Evolutionary conservation across 2,888 invertebrate species (phyloP), one percentile per base, ranked within the genome.

Genomic region (Lymantria dispar): DNA sequence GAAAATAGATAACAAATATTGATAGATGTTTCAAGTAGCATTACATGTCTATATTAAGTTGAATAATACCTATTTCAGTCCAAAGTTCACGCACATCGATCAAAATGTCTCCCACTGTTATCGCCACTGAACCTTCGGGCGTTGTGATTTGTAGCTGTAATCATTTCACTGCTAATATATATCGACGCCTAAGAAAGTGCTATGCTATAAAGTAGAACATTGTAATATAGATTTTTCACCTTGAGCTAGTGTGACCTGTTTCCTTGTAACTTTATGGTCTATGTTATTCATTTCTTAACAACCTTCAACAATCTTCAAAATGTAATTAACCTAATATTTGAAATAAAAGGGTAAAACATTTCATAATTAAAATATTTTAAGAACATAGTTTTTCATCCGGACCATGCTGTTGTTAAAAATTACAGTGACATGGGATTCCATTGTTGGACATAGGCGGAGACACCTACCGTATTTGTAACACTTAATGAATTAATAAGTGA

Each of bases 71-170:
- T 60, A 48, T 65, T 55, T 43, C 50, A 47, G 60, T 57, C 62
- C 58, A 55, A 56, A 60, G 51, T 56, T 56, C 52, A 55, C 54
- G 60, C 59, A 66, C 74, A 76, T 80, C 76, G 72, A 80, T 83
- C 80, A 79, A 74, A 76, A 62, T 59, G 75, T 72, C 77, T 63
- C 61, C 52, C 44, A 48, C 48, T 62, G 64, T 66, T 76, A 80
- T 76, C 75, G 70, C 54, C 46, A 44, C 46, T 58, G 61, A 69
- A 70, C 70, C 67, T 54, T 58, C 62, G 66, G 10, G 68, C 72
- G 70, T 67, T 68, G 68, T 71, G 70, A 74, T 75, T 71, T 70
- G 66, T 68, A 56, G 54, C 57, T 59, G 50, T 66, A 60, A 33
- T 33, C 59, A 64, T 71, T 72, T 68, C 61, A 63, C 60, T 59